phyloP scores from a whole-genome alignment of 1,140 invertebrate species.

The Trachelipus rathkii region DNA sequence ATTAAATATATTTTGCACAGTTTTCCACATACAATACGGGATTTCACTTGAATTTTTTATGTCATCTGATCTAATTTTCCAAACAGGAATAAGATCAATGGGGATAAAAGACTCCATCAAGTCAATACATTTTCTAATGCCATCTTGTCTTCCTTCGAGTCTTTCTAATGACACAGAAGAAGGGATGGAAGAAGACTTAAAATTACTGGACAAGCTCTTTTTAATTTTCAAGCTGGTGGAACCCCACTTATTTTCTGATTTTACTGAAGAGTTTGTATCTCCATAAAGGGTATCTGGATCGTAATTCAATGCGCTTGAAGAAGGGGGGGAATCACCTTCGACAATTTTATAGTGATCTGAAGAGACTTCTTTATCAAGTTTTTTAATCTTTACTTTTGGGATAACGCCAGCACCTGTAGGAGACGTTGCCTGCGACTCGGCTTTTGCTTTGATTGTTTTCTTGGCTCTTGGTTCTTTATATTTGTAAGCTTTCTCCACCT shows the following conservation, averaged over 20 bases:
- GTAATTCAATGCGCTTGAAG: not conserved
- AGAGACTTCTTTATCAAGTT: not conserved
- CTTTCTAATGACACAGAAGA: not conserved
- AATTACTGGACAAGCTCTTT: not conserved
- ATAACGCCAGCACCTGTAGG: not conserved
- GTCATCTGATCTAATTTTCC: not conserved
- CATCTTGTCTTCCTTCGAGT: not conserved
- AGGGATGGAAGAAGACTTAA: not conserved
- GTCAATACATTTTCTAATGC: not conserved
- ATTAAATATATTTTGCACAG: not conserved
- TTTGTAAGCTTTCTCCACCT: not conserved
- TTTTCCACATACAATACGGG: not conserved
- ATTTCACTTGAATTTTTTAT: not conserved
- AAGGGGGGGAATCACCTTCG: not conserved
- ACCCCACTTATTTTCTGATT: not conserved
- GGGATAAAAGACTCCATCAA: conserved; percentile 1
- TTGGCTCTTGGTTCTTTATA: not conserved
- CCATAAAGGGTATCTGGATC: not conserved
- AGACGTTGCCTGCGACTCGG: not conserved
- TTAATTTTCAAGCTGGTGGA: not conserved
- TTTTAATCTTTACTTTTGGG: conserved; percentile 5
- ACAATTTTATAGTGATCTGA: conserved; percentile 2
- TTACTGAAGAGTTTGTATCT: not conserved
- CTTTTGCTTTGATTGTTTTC: not conserved
- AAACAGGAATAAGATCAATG: not conserved